Evolutionary conservation across 92 coral and sea anemone genomes (phyloP).

Genomic region (Porites rus): DNA sequence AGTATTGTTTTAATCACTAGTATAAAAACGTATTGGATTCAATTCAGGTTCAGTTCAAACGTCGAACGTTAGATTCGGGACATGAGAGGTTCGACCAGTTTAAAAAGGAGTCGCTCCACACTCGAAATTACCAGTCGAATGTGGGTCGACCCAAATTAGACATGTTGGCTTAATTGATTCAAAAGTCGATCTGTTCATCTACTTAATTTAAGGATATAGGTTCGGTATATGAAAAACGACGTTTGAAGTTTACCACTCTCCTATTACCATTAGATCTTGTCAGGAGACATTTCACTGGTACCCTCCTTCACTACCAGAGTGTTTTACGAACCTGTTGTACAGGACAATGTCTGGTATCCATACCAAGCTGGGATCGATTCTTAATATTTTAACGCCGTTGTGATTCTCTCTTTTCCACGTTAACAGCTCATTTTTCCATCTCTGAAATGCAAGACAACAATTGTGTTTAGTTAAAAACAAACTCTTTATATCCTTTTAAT

Average conservation of each 20-base stretch:
- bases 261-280: too few relatives aligned
- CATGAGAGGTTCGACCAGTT: not conserved
- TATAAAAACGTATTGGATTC: not conserved
- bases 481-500: too few relatives aligned
- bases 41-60: too few relatives aligned
- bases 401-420: slow-evolving; percentile 75
- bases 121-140: too few relatives aligned
- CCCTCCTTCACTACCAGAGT: too few relatives aligned
- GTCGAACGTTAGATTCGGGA: not conserved
- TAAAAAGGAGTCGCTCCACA: not conserved
- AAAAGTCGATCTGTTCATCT: too few relatives aligned
- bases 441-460: slow-evolving; percentile 31
- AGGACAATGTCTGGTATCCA: slow-evolving; percentile 96
- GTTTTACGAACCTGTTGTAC: slow-evolving; percentile 83
- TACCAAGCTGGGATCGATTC: slow-evolving; percentile 78
- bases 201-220: too few relatives aligned
- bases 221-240: too few relatives aligned
- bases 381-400: slow-evolving; percentile 70
- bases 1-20: not conserved
- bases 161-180: too few relatives aligned
- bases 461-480: not conserved
- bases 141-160: too few relatives aligned
- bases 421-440: slow-evolving; percentile 86
- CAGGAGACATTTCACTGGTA: too few relatives aligned
- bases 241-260: too few relatives aligned